Percentiles rank a stretch among this genome's conserved stretches.
Evolutionary conservation across 2,113 vertebrate species (phyloP).

Genomic region (Nannospalax galili): DNA sequence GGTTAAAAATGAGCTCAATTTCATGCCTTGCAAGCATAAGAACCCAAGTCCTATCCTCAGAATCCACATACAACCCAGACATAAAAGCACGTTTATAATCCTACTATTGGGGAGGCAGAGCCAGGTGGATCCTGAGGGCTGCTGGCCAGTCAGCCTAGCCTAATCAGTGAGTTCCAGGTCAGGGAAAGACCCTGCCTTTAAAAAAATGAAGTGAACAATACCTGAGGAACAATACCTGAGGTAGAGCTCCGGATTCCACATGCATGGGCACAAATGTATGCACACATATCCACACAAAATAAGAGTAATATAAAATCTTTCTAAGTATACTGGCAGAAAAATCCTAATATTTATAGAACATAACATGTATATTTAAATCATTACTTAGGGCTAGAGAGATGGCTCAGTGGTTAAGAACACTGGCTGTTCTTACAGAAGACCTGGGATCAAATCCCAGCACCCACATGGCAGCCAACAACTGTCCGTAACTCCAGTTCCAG

Average conservation of each 20-base stretch:
- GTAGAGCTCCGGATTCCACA: neutral
- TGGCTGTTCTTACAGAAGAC: too few relatives aligned
- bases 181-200: neutral
- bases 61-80: neutral
- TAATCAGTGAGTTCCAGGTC: neutral
- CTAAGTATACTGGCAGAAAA: neutral
- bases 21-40: neutral
- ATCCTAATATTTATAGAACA: neutral
- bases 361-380: too few relatives aligned
- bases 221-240: neutral
- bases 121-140: neutral
- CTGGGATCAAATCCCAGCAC: too few relatives aligned
- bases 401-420: too few relatives aligned
- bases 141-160: neutral
- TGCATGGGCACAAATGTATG: neutral
- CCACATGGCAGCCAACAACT: neutral
- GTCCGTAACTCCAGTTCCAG: too few relatives aligned
- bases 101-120: neutral
- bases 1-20: neutral
- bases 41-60: neutral
- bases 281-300: neutral
- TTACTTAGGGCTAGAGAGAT: too few relatives aligned
- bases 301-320: constrained; percentile 10
- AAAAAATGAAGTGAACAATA: neutral
- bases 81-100: neutral